Percentiles rank a stretch among this genome's conserved stretches.
These are phyloP conservation scores for Entomobrya proxima DNA, from an alignment of 2,888 invertebrate genomes.

Conservation along the genomic window DNA sequence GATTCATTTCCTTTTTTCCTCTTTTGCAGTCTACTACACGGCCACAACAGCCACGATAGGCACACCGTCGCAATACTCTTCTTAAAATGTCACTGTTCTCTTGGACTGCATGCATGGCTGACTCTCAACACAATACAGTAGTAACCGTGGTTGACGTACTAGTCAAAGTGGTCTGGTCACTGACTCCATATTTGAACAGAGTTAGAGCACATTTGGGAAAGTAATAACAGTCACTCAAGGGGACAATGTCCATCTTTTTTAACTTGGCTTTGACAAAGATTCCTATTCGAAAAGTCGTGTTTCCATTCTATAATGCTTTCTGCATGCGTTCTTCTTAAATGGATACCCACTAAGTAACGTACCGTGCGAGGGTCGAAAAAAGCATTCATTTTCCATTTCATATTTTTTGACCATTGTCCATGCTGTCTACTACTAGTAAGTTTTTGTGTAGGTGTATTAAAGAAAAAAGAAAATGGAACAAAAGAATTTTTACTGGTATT, in stretches of 20 bases:
- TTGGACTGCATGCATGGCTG: conserved; percentile 29
- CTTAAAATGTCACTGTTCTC: background rate
- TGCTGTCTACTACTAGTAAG: background rate
- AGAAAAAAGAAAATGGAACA: conserved; percentile 15
- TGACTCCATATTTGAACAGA: conserved; percentile 18
- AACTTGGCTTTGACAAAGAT: conserved; percentile 45
- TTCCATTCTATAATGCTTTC: conserved; percentile 16
- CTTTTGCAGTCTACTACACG: background rate
- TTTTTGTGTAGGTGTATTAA: background rate
- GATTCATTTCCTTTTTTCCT: conserved; percentile 61
- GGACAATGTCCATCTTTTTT: conserved; percentile 63
- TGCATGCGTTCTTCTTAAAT: background rate
- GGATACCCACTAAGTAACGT: background rate
- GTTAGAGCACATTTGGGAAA: background rate
- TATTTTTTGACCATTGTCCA: conserved; percentile 30
- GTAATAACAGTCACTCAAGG: conserved; percentile 57
- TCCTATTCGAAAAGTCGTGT: background rate
- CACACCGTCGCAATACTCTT: background rate
- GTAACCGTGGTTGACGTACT: background rate
- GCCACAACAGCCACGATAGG: background rate
- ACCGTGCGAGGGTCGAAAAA: background rate
- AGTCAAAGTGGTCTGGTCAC: conserved; percentile 30
- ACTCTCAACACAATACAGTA: background rate
- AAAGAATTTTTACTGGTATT: conserved; percentile 2
- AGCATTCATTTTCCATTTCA: conserved; percentile 21